Evolutionary conservation across 1,140 invertebrate species (phyloP).

Genomic region (Drosophila simulans): DNA sequence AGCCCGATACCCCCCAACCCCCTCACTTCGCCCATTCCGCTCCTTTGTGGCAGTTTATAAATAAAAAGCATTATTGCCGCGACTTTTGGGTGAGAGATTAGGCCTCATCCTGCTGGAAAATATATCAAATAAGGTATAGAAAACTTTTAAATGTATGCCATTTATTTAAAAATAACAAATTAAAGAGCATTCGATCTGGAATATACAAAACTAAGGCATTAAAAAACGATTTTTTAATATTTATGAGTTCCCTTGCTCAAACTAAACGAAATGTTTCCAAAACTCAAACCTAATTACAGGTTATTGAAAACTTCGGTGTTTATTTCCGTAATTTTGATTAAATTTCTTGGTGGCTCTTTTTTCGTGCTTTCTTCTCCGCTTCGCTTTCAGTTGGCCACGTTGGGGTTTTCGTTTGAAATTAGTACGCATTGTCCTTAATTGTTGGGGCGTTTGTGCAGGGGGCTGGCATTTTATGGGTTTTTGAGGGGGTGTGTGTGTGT

Average conservation of each 20-base stretch:
- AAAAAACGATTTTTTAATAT: too few species aligned
- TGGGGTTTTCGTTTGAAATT: slow-evolving; percentile 74
- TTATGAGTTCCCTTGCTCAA: too few species aligned
- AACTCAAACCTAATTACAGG: too few species aligned
- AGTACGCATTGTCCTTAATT: slow-evolving; percentile 79
- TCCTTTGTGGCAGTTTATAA: slow-evolving; percentile 62
- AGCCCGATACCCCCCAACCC: not conserved
- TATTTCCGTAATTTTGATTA: slow-evolving; percentile 3
- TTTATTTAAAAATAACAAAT: not conserved
- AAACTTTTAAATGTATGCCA: too few species aligned
- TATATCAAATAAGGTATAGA: not conserved
- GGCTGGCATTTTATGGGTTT: slow-evolving; percentile 38
- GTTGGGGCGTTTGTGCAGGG: slow-evolving; percentile 58
- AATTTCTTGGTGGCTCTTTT: slow-evolving; percentile 7
- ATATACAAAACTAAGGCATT: too few species aligned
- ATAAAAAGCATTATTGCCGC: slow-evolving; percentile 72
- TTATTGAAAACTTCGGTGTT: not conserved
- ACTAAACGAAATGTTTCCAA: too few species aligned
- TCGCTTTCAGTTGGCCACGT: slow-evolving; percentile 31
- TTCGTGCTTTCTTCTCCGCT: slow-evolving; percentile 13
- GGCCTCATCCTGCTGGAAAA: not conserved
- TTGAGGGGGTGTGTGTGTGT: slow-evolving; percentile 1
- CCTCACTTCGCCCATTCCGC: too few species aligned
- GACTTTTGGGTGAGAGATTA: slow-evolving; percentile 5
- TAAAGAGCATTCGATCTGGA: too few species aligned